A percentile compares a stretch with the other conserved stretches of the same genome.
Evolutionary conservation across 2,888 invertebrate species (phyloP).

Genomic region (Cephus pygmeus): DNA sequence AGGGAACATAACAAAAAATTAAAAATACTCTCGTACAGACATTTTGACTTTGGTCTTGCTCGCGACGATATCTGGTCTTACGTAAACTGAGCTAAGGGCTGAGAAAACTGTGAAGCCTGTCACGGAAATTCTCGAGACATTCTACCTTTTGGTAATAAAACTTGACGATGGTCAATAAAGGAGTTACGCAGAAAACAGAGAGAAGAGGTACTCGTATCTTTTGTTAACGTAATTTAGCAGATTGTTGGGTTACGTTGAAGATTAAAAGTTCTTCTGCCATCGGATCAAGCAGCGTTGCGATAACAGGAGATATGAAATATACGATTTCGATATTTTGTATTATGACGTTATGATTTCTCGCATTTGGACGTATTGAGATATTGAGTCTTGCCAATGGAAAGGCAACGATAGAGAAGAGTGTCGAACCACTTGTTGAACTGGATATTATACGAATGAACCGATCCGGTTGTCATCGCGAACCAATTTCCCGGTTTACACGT

Average conservation of each 20-base stretch:
- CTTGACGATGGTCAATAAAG: not conserved
- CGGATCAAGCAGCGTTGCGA: not conserved
- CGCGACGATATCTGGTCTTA: not conserved
- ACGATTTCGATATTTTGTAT: not conserved
- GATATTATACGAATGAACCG: not conserved
- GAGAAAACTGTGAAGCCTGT: not conserved
- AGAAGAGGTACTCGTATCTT: not conserved
- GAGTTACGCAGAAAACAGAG: not conserved
- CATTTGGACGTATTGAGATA: not conserved
- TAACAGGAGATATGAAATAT: too few relatives aligned
- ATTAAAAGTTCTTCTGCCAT: not conserved
- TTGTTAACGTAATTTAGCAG: not conserved
- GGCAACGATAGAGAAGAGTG: not conserved
- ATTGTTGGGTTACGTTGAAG: not conserved
- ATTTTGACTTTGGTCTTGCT: not conserved
- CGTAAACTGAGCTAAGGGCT: not conserved
- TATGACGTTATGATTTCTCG: not conserved
- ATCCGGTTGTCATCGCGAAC: not conserved
- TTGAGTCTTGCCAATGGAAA: not conserved
- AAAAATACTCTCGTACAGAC: not conserved
- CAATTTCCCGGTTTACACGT: not conserved
- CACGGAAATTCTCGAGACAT: not conserved
- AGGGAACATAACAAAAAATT: not conserved
- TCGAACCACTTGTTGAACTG: not conserved
- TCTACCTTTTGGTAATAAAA: not conserved